These are phyloP conservation scores for Pardalotus punctatus DNA, from an alignment of 2,113 vertebrate species.

Conservation along the genomic window DNA sequence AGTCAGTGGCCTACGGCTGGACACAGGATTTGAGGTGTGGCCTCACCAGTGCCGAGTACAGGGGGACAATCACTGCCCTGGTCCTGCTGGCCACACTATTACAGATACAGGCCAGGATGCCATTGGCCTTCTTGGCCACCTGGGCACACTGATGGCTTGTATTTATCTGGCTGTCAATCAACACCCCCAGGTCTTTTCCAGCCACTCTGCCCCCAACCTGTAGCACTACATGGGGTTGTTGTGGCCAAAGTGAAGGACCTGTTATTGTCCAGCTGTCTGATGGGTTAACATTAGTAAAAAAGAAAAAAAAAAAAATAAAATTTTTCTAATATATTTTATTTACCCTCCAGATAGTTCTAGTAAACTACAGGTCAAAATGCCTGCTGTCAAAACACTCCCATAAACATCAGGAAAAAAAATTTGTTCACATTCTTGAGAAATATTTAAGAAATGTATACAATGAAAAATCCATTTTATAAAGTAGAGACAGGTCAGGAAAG, in stretches of 20 bases:
- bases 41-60: neutral
- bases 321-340: neutral
- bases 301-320: neutral
- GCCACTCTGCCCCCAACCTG: neutral
- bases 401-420: neutral
- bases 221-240: neutral
- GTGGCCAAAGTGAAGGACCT: neutral
- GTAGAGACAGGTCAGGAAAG: neutral
- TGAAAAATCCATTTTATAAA: neutral
- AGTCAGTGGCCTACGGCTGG: neutral
- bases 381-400: neutral
- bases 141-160: neutral
- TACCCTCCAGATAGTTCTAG: neutral
- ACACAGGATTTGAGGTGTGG: neutral
- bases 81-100: accelerated
- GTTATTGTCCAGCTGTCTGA: neutral
- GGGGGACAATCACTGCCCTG: accelerated
- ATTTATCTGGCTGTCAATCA: neutral
- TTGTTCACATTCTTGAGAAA: neutral
- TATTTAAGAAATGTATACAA: neutral
- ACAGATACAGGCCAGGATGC: neutral
- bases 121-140: neutral
- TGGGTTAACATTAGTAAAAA: neutral
- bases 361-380: neutral
- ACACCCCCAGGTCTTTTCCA: neutral